Evolutionary conservation across 2,113 vertebrate species (phyloP).

Genomic region (Pangasianodon gigas): DNA sequence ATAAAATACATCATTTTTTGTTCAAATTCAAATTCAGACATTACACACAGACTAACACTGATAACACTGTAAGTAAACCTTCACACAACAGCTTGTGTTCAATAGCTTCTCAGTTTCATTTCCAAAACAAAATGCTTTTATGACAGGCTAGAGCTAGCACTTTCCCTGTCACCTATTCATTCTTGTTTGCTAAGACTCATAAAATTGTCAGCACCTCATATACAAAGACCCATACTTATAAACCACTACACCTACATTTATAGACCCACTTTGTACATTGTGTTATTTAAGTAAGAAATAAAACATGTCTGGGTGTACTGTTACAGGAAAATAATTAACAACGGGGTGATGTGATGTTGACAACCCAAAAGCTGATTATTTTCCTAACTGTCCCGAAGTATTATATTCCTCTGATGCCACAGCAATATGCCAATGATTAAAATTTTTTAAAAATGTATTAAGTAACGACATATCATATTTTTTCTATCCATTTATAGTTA

Average conservation of each 20-base stretch:
- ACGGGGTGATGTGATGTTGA: background rate
- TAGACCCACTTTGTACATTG: too few relatives aligned
- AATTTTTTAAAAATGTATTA: background rate
- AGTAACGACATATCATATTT: too few relatives aligned
- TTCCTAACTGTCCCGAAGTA: background rate
- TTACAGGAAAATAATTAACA: background rate
- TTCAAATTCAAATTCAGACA: background rate
- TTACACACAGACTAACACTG: background rate
- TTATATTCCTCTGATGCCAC: background rate
- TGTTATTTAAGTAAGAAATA: background rate
- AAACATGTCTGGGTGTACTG: background rate
- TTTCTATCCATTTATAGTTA: background rate
- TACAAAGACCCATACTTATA: constrained; percentile 4
- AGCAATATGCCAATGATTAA: background rate
- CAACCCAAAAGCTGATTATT: background rate
- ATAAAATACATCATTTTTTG: background rate
- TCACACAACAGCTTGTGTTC: background rate
- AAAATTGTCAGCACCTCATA: constrained; percentile 32
- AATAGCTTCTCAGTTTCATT: background rate
- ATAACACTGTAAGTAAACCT: background rate
- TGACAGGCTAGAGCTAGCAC: background rate
- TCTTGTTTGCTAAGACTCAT: background rate
- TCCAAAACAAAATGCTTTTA: background rate
- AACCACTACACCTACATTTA: background rate
- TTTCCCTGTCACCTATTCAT: constrained; percentile 8